A percentile compares a stretch with the other conserved stretches of the same genome.
phyloP scores from a whole-genome alignment of 2,888 invertebrate genomes.

The Zeuzera pyrina region DNA sequence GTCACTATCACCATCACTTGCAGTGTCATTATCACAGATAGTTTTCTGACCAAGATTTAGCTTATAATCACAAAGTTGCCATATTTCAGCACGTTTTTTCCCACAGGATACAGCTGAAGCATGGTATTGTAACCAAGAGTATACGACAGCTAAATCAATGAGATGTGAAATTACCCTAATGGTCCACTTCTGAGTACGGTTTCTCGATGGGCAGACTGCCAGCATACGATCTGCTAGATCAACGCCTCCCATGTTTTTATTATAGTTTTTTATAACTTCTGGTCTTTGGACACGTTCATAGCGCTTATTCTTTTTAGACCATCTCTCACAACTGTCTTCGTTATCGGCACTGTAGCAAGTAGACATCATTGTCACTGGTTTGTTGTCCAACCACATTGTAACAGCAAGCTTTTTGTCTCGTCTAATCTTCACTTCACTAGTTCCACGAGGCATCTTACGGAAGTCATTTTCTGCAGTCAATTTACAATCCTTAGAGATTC shows the following conservation, averaged over 20 bases:
- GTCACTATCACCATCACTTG: slow-evolving; percentile 1
- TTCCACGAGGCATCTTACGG: slow-evolving; percentile 5
- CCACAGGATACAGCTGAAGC: neutral
- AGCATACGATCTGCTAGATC: slow-evolving; percentile 11
- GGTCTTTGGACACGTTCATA: slow-evolving; percentile 10
- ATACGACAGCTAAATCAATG: slow-evolving; percentile 3
- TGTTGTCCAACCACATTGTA: slow-evolving; percentile 11
- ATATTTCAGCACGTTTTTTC: neutral
- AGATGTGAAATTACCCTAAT: slow-evolving; percentile 3
- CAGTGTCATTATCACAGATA: neutral
- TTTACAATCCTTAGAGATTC: neutral
- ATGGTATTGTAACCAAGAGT: slow-evolving; percentile 4
- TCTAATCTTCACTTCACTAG: slow-evolving; percentile 2
- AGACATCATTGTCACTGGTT: slow-evolving; percentile 8
- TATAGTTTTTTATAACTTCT: slow-evolving; percentile 10
- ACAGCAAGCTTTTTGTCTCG: slow-evolving; percentile 7
- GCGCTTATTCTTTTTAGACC: slow-evolving; percentile 8
- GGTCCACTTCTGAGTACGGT: slow-evolving; percentile 6
- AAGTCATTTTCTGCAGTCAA: slow-evolving; percentile 8
- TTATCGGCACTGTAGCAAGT: slow-evolving; percentile 1
- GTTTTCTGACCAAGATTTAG: slow-evolving; percentile 1
- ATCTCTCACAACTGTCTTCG: slow-evolving; percentile 8
- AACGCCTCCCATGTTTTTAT: slow-evolving; percentile 11
- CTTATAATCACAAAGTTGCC: neutral
- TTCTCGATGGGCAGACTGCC: slow-evolving; percentile 6